A percentile compares a stretch with the other conserved stretches of the same genome.
Conservation (phyloP, 30 jellyfish, hydroid and myxozoan genomes). For the Aurelia aurita complex sp. Pacific region DNA sequence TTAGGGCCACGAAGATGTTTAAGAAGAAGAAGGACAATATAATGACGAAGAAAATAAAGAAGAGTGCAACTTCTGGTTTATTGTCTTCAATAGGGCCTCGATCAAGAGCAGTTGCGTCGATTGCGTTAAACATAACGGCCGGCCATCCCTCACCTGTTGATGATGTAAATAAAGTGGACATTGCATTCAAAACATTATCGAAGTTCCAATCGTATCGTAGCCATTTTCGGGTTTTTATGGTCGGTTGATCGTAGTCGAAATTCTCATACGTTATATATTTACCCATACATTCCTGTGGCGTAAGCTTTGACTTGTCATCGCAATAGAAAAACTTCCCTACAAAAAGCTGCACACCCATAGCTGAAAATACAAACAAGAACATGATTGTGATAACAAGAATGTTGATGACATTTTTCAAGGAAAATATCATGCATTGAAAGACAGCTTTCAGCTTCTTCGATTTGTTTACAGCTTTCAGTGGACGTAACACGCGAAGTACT, state of each 20-base stretch:
- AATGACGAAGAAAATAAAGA: slow-evolving; percentile 69
- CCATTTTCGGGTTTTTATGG: slow-evolving; percentile 60
- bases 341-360: slow-evolving; percentile 93
- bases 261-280: slow-evolving; percentile 36
- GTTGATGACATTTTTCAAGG: slow-evolving; percentile 92
- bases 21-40: slow-evolving; percentile 83
- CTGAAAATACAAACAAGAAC: slow-evolving; percentile 88
- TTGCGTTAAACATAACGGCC: slow-evolving; percentile 76
- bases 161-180: slow-evolving; percentile 76
- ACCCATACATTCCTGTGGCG: slow-evolving; percentile 76
- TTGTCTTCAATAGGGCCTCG: slow-evolving; percentile 65
- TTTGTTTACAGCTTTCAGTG: slow-evolving; percentile 65
- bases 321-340: slow-evolving; percentile 77
- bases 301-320: slow-evolving; percentile 64
- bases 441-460: slow-evolving; percentile 82
- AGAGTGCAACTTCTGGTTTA: slow-evolving; percentile 69
- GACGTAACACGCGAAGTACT: slow-evolving; percentile 63
- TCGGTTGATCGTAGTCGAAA: slow-evolving; percentile 58
- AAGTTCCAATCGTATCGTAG: slow-evolving; percentile 59
- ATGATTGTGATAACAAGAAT: slow-evolving; percentile 86
- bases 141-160: slow-evolving; percentile 96
- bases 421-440: slow-evolving; percentile 94
- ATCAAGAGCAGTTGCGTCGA: slow-evolving; percentile 65
- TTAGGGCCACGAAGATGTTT: slow-evolving; percentile 82
- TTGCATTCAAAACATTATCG: slow-evolving; percentile 62